These are phyloP conservation scores for Listronotus bonariensis DNA, from an alignment of 1,140 invertebrate genomes.

Conservation along the genomic window DNA sequence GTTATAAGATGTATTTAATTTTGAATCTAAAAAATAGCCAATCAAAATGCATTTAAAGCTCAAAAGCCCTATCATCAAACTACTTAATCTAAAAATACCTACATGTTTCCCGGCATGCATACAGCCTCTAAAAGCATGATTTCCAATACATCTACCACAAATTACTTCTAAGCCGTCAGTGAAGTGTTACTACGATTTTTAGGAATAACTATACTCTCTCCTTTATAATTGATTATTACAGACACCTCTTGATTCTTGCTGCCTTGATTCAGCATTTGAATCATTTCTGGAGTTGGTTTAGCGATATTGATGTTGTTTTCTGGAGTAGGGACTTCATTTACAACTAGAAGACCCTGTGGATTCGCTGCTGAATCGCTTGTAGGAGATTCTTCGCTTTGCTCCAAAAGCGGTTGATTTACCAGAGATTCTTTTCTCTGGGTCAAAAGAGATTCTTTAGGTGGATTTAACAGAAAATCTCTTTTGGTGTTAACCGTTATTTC, in stretches of 20 bases:
- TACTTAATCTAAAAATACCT: slow-evolving; percentile 19
- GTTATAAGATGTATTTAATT: no score
- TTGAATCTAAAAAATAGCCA: no score
- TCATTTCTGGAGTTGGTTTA: no score
- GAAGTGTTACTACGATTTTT: slow-evolving; percentile 12
- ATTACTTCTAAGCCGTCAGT: slow-evolving; percentile 5
- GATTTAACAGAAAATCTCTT: slow-evolving; percentile 4
- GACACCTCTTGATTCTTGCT: neutral
- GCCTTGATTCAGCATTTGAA: neutral
- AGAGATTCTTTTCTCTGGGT: slow-evolving; percentile 21
- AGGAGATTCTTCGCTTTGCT: slow-evolving; percentile 22
- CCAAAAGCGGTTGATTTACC: slow-evolving; percentile 26
- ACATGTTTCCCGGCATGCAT: slow-evolving; percentile 17
- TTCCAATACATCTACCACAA: slow-evolving; percentile 1
- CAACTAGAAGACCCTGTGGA: neutral
- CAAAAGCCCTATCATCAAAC: no score
- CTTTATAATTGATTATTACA: slow-evolving; percentile 18
- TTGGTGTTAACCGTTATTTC: neutral
- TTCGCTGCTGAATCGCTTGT: no score
- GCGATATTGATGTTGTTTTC: no score
- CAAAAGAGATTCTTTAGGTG: neutral
- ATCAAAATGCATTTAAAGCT: neutral
- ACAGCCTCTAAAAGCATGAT: slow-evolving; percentile 13
- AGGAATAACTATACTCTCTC: slow-evolving; percentile 10
- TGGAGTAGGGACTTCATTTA: no score